phyloP scores from a whole-genome alignment of 2,113 vertebrate genomes.

The Athene cunicularia region DNA sequence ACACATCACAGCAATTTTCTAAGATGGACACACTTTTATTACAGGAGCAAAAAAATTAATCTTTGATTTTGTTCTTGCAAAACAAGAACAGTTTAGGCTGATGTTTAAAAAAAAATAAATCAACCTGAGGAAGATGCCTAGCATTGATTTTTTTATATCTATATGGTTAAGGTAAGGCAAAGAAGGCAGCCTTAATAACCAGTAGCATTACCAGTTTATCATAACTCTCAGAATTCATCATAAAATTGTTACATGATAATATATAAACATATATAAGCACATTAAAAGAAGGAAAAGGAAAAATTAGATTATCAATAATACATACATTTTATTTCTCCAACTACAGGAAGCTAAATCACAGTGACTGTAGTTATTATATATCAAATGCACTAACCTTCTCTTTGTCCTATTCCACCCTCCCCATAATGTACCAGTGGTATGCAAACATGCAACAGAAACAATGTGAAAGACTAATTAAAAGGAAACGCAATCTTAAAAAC shows the following conservation, averaged over 20 bases:
- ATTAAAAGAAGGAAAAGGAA: not conserved
- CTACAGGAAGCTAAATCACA: not conserved
- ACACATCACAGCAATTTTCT: not conserved
- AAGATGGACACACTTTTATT: not conserved
- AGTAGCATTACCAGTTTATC: not conserved
- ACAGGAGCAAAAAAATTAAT: not conserved
- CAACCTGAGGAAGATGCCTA: not conserved
- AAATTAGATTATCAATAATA: not conserved
- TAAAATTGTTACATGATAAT: not conserved
- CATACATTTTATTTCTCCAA: not conserved
- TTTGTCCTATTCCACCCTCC: not conserved
- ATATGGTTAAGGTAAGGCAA: not conserved
- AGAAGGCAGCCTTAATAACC: not conserved
- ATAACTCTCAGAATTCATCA: not conserved
- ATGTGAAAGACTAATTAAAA: not conserved
- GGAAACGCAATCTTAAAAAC: not conserved
- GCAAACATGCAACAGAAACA: not conserved
- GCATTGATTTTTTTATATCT: not conserved
- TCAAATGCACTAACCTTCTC: not conserved
- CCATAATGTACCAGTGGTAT: not conserved
- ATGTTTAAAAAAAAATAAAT: not conserved
- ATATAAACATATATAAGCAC: not conserved
- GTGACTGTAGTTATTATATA: not conserved
- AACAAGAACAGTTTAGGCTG: not conserved
- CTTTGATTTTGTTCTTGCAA: not conserved